Evolutionary conservation across 2,113 vertebrate species (phyloP).

Genomic region (Ammodytes marinus): DNA sequence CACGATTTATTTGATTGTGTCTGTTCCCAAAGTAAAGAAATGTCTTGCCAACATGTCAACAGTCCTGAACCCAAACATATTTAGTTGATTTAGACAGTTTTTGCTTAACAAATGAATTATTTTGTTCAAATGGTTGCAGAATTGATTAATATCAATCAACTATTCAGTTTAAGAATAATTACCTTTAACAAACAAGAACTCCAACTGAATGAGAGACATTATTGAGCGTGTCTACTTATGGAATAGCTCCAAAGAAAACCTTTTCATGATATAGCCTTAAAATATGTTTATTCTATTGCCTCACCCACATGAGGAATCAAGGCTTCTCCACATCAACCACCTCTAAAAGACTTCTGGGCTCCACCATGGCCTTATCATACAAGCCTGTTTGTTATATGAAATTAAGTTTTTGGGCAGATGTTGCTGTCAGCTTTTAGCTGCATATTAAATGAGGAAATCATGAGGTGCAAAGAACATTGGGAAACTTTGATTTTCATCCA

Average conservation of each 20-base stretch:
- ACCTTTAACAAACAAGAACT: background rate
- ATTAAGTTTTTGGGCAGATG: background rate
- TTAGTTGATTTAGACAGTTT: background rate
- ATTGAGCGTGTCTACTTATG: background rate
- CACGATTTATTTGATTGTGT: background rate
- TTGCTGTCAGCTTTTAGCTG: background rate
- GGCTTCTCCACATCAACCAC: too few relatives aligned
- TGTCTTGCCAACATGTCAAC: background rate
- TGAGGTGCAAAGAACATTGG: background rate
- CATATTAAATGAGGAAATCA: background rate
- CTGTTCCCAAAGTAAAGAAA: background rate
- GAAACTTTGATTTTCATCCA: conserved; percentile 8
- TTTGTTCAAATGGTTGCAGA: too few relatives aligned
- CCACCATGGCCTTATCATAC: too few relatives aligned
- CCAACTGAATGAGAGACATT: background rate
- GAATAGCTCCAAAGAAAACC: background rate
- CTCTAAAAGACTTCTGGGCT: background rate
- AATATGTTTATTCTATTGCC: background rate
- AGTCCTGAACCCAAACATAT: background rate
- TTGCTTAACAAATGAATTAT: too few relatives aligned
- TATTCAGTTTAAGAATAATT: background rate
- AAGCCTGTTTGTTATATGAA: background rate
- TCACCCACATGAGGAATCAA: background rate
- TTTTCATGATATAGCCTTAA: background rate
- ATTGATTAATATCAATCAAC: background rate